Evolutionary conservation across 2,888 invertebrate genomes (phyloP).

Genomic region (Enchytraeus crypticus): DNA sequence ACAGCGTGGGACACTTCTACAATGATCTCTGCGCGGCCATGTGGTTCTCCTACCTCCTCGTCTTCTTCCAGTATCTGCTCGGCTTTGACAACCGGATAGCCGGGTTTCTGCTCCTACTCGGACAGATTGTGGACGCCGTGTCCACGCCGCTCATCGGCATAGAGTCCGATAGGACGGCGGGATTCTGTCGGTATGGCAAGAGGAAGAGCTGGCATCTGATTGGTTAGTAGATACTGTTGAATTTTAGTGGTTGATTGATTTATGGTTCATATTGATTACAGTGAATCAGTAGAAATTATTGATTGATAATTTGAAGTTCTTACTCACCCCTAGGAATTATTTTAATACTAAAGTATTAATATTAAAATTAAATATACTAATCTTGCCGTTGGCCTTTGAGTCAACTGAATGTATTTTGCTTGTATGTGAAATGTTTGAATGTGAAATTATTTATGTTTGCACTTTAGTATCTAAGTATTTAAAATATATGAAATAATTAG

Average conservation of each 20-base stretch:
- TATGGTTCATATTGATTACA: too few relatives aligned
- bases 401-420: too few relatives aligned
- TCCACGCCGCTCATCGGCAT: slow-evolving; percentile 80
- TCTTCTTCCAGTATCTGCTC: slow-evolving; percentile 59
- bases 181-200: slow-evolving; percentile 60
- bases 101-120: slow-evolving; percentile 59
- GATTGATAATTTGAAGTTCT: too few relatives aligned
- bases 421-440: too few relatives aligned
- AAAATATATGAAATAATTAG: too few relatives aligned
- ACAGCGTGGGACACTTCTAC: slow-evolving; percentile 71
- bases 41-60: slow-evolving; percentile 85
- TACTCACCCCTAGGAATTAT: too few relatives aligned
- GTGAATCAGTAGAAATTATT: too few relatives aligned
- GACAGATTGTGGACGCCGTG: slow-evolving; percentile 71
- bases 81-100: slow-evolving; percentile 35
- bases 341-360: too few relatives aligned
- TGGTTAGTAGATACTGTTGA: slow-evolving; percentile 55
- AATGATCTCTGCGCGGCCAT: slow-evolving; percentile 87
- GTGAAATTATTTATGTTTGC: too few relatives aligned
- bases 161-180: slow-evolving; percentile 66
- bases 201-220: slow-evolving; percentile 82
- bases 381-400: too few relatives aligned
- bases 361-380: too few relatives aligned
- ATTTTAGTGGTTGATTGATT: background rate
- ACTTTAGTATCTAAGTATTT: too few relatives aligned